Conservation (phyloP, 2,888 invertebrate genomes). For the Nebria brevicollis region DNA sequence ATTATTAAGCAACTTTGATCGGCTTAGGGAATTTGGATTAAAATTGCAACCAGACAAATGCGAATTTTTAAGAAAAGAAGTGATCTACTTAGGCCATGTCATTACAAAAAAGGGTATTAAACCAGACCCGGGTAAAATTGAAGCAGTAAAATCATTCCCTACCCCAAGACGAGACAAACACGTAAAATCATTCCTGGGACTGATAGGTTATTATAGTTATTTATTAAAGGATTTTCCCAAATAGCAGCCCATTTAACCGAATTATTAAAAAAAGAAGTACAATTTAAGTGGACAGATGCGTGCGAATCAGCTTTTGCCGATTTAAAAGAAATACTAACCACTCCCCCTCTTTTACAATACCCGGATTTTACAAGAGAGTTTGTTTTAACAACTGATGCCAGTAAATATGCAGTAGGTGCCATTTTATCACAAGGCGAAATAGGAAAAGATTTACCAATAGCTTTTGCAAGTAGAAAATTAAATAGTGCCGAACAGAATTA, state of each 20-base stretch:
- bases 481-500: neutral
- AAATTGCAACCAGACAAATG: neutral
- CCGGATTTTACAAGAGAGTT: neutral
- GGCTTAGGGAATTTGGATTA: neutral
- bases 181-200: neutral
- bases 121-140: neutral
- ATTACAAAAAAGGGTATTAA: neutral
- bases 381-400: neutral
- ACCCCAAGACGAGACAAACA: neutral
- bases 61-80: conserved; percentile 2
- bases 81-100: neutral
- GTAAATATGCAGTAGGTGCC: neutral
- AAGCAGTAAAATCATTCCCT: neutral
- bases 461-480: neutral
- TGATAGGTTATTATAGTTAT: neutral
- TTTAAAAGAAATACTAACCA: neutral
- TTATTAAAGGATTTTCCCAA: neutral
- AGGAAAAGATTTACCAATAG: neutral
- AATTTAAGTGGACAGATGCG: neutral
- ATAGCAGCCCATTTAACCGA: neutral
- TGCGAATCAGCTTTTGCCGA: neutral
- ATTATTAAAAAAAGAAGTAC: neutral
- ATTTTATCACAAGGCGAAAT: conserved; percentile 6
- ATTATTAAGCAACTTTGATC: neutral
- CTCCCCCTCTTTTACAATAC: neutral